A percentile compares a stretch with the other conserved stretches of the same genome.
Evolutionary conservation across 2,888 invertebrate genomes (phyloP).

Genomic region (Lycophotia porphyrea): DNA sequence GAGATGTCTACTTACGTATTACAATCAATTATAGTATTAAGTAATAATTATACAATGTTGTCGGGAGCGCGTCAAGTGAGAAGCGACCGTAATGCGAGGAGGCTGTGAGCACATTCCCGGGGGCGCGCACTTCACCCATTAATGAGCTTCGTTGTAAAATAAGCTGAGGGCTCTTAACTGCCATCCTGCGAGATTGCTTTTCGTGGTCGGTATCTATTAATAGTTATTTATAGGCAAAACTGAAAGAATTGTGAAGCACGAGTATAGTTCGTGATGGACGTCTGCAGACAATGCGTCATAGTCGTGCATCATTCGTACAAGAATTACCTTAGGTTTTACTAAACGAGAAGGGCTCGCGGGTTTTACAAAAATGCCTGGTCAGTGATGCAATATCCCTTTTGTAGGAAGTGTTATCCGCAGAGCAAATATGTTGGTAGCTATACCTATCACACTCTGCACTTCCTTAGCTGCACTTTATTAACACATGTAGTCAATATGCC

Average conservation of each 20-base stretch:
- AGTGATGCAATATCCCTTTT: conserved; percentile 66
- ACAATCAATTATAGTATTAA: conserved; percentile 81
- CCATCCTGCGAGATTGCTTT: conserved; percentile 88
- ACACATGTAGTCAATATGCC: background rate
- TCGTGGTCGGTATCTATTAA: conserved; percentile 87
- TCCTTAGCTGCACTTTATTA: background rate
- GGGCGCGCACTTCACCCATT: conserved; percentile 74
- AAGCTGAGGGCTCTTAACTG: conserved; percentile 86
- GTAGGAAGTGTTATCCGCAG: conserved; percentile 9
- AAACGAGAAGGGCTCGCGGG: conserved; percentile 68
- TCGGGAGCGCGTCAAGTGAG: conserved; percentile 68
- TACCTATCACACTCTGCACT: background rate
- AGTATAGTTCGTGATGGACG: conserved; percentile 76
- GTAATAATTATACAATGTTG: conserved; percentile 85
- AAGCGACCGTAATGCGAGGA: conserved; percentile 71
- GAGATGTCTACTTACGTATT: conserved; percentile 64
- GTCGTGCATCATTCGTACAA: conserved; percentile 74
- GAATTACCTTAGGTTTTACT: conserved; percentile 66
- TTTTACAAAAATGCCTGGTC: conserved; percentile 66
- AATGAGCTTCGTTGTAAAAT: conserved; percentile 88
- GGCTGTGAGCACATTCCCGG: conserved; percentile 74
- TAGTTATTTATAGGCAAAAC: conserved; percentile 87
- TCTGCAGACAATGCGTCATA: conserved; percentile 78
- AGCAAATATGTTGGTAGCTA: background rate
- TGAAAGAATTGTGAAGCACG: conserved; percentile 78